Conservation (phyloP, 2,797 vertebrate species). For the Oreonectes daqikongensis region DNA sequence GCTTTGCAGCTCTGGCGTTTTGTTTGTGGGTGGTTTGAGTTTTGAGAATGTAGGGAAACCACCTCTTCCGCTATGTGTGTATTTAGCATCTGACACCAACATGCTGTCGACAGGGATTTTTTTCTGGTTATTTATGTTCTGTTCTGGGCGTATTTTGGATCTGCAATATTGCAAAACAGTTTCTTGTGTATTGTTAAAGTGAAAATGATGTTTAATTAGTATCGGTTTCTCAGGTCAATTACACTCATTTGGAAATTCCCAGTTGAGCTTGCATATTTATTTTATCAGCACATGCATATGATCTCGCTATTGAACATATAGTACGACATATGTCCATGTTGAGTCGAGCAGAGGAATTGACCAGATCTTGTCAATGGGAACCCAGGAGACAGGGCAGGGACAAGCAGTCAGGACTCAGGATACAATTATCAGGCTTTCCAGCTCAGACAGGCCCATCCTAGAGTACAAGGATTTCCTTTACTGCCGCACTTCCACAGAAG, state of each 20-base stretch:
- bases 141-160: not conserved
- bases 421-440: conserved; percentile 51
- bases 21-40: conserved; percentile 16
- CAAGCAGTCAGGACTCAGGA: conserved; percentile 44
- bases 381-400: conserved; percentile 51
- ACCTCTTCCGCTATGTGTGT: conserved; percentile 19
- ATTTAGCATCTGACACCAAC: conserved; percentile 14
- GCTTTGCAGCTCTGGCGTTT: conserved; percentile 15
- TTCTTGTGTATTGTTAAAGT: not conserved
- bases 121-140: conserved; percentile 14
- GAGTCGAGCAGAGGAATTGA: conserved; percentile 21
- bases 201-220: not conserved
- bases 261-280: not conserved
- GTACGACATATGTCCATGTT: not conserved
- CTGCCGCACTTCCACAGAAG: conserved; percentile 28
- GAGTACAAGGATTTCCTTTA: conserved; percentile 57
- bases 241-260: not conserved
- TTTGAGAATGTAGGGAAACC: conserved; percentile 24
- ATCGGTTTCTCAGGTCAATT: not conserved
- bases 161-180: not conserved
- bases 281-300: conserved; percentile 7
- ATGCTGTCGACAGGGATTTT: not conserved
- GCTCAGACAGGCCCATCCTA: conserved; percentile 45
- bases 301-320: conserved; percentile 18
- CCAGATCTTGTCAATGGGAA: conserved; percentile 36